phyloP scores from a whole-genome alignment of 2,797 vertebrate genomes.

The Rhabdophis nuchalis region DNA sequence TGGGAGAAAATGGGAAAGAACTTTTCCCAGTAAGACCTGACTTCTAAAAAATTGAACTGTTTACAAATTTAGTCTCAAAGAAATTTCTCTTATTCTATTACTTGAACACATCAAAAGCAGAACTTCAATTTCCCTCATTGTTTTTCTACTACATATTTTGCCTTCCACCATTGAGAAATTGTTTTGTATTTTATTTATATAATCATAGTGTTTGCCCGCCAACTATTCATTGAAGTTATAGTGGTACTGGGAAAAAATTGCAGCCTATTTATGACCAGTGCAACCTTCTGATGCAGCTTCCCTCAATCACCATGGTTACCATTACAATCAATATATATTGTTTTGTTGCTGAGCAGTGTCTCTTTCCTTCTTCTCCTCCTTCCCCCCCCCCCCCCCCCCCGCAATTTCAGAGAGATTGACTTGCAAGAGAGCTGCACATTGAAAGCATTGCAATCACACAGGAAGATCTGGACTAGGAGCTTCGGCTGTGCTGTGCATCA shows the following conservation, averaged over 20 bases:
- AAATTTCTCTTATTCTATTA: not conserved
- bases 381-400: fast-evolving
- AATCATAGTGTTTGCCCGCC: not conserved
- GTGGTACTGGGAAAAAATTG: not conserved
- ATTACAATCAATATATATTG: not conserved
- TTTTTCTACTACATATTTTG: not conserved
- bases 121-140: not conserved
- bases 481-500: not conserved
- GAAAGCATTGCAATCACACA: not conserved
- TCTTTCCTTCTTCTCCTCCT: too few relatives aligned
- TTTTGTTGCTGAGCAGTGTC: not conserved
- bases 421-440: not conserved
- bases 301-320: not conserved
- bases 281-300: not conserved
- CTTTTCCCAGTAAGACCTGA: not conserved
- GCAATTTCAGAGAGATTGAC: not conserved
- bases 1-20: not conserved
- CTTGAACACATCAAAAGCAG: not conserved
- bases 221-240: not conserved
- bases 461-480: not conserved
- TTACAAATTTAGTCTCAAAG: not conserved
- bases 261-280: not conserved
- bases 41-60: not conserved
- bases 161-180: not conserved
- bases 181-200: not conserved